A percentile compares a stretch with the other conserved stretches of the same genome.
These are phyloP conservation scores for Stomatorhinus ivindoensis DNA, from an alignment of 2,113 vertebrate genomes.

Conservation along the genomic window DNA sequence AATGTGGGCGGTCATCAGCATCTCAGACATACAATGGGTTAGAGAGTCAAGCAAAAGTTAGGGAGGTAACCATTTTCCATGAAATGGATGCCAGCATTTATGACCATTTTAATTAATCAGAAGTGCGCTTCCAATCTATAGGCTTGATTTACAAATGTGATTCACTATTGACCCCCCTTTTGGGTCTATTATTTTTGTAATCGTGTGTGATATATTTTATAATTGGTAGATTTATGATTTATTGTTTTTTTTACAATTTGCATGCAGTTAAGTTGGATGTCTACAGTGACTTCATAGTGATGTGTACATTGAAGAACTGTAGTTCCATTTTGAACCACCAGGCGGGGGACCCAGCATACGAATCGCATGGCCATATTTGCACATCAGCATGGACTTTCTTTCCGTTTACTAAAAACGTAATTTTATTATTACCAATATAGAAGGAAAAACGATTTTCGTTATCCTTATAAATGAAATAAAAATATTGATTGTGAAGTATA, in stretches of 20 bases:
- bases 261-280: not conserved
- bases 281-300: not conserved
- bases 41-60: not conserved
- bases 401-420: not conserved
- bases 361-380: not conserved
- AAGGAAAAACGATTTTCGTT: not conserved
- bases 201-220: not conserved
- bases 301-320: not conserved
- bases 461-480: not conserved
- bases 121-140: not conserved
- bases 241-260: not conserved
- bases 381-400: not conserved
- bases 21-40: conserved; percentile 26
- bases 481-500: not conserved
- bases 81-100: not conserved
- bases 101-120: not conserved
- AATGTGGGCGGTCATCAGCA: conserved; percentile 43
- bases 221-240: not conserved
- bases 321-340: not conserved
- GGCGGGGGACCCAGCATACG: not conserved
- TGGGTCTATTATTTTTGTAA: not conserved
- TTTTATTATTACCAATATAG: not conserved
- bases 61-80: not conserved
- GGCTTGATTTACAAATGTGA: not conserved
- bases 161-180: not conserved